Base-by-base conservation (phyloP, 2,113 vertebrate species). In the Lepus americanus region DNA sequence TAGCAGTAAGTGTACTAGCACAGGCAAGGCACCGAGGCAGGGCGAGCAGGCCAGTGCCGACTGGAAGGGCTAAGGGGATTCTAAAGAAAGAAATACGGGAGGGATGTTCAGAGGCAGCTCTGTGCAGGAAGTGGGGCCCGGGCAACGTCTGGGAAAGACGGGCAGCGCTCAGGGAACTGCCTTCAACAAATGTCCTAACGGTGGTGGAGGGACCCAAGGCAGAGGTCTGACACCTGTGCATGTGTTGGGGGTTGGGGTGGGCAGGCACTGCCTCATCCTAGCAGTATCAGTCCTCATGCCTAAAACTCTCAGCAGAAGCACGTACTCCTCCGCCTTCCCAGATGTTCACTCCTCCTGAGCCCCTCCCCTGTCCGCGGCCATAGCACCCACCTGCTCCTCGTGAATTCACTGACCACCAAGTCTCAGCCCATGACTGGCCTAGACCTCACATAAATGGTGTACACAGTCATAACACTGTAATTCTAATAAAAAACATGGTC, bases 231-330 rank as follows among this genome's bases (percentile, higher is more conserved):
- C 2, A 23, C 3, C 0, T 20, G 20, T 5, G 6, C 9, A 29
- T 13, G 16, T 59, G 17, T 33, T 86, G 74, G 11, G 19, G 39
- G 13, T 2, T 25, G 59, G 2, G 81, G 63, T n/a, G 17, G 36
- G 11, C 5, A 44, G 39, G 70, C n/a, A 10, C 22, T 9, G 55
- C 70, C 17, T 33, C 12, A 8, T 44, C 14, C 73, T 14, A 12
- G 16, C 2, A 5, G n/a, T 33, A 51, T 6, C 49, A 51, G 78
- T 22, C 19, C 19, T 51, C 29, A 74, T 14, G 2, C n/a, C 63
- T 36, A 31, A 33, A 36, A 64, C 64, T 20, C 36, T 3, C 0
- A 12, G 3, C 0, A 5, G 53, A n/a, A 33, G 14, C 23, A 9
- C 2, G 2, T 3, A 36, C 11, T 44, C 33, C 49, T 33, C 23